Conservation (phyloP, 2,113 vertebrate species). For the Tonatia bakeri region DNA sequence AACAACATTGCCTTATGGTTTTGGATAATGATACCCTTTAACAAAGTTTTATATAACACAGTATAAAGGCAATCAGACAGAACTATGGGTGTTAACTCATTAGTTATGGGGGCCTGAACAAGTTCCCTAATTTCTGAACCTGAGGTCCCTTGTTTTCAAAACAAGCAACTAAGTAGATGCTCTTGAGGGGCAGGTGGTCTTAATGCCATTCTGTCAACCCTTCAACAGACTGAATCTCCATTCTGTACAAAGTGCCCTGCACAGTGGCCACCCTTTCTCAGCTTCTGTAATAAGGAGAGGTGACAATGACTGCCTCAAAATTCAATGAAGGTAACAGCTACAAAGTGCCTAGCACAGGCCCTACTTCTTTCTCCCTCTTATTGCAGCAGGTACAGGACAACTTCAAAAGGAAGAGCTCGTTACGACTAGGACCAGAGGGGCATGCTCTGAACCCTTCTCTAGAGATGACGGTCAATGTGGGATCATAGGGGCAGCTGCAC, state of each 20-base stretch:
- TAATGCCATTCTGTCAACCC: not conserved
- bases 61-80: not conserved
- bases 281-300: not conserved
- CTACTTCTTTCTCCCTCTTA: not conserved
- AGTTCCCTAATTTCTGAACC: not conserved
- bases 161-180: not conserved
- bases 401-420: not conserved
- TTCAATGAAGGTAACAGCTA: not conserved
- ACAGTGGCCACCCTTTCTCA: not conserved
- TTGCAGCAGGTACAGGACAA: not conserved
- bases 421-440: not conserved
- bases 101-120: not conserved
- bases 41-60: not conserved
- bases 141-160: not conserved
- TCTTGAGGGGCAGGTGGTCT: not conserved
- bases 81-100: not conserved
- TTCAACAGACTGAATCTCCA: not conserved
- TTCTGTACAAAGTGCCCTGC: not conserved
- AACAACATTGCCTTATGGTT: not conserved
- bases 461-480: not conserved
- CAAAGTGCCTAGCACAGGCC: not conserved
- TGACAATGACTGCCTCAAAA: not conserved
- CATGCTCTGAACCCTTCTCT: not conserved
- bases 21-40: not conserved
- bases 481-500: not conserved